Evolutionary conservation across 2,888 invertebrate species (phyloP).

Genomic region (Sialis lutaria): DNA sequence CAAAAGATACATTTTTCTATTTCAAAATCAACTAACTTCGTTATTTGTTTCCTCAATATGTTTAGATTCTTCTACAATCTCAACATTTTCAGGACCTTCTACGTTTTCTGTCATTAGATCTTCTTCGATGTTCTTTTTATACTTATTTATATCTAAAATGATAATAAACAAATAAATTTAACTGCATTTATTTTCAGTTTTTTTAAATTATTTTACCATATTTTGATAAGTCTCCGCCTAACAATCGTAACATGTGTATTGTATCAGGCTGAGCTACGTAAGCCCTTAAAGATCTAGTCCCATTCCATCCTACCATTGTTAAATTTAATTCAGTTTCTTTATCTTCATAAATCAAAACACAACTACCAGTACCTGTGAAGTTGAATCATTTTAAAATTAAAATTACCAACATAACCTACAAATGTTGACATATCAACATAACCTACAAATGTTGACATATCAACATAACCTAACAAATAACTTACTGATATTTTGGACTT

Average conservation of each 20-base stretch:
- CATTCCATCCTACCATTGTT: constrained; percentile 80
- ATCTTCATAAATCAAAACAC: constrained; percentile 49
- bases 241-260: constrained; percentile 68
- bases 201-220: constrained; percentile 37
- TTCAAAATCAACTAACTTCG: too few species aligned
- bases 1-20: too few species aligned
- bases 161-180: constrained; percentile 2
- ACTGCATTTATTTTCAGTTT: not conserved
- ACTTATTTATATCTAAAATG: constrained; percentile 16
- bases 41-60: too few species aligned
- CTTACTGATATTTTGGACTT: constrained; percentile 54
- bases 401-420: not conserved
- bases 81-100: not conserved
- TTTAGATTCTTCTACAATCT: not conserved
- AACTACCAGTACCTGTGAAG: constrained; percentile 48
- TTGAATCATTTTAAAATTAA: not conserved
- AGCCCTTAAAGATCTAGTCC: constrained; percentile 68
- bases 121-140: constrained; percentile 14
- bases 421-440: not conserved
- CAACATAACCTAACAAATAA: constrained; percentile 5
- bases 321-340: constrained; percentile 31
- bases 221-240: constrained; percentile 73
- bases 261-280: constrained; percentile 76
- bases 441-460: not conserved
- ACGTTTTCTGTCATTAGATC: constrained; percentile 8